phyloP scores from a whole-genome alignment of 2,888 invertebrate species.

The Drosophila niveifrons region DNA sequence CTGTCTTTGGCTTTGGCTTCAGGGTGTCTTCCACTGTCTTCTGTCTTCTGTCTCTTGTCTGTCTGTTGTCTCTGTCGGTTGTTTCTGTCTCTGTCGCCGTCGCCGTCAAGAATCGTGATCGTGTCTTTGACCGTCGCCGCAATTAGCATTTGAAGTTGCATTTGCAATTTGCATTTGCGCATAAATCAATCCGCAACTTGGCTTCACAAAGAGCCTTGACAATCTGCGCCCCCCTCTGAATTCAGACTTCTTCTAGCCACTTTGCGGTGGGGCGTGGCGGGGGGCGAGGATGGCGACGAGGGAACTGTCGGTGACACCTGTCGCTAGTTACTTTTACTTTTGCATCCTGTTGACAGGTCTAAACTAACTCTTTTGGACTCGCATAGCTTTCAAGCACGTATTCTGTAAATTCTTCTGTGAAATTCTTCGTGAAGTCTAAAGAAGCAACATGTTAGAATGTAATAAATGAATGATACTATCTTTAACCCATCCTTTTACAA shows the following conservation, averaged over 20 bases:
- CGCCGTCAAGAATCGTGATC: slow-evolving; percentile 41
- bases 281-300: neutral
- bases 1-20: slow-evolving; percentile 57
- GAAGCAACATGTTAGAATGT: no score
- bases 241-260: slow-evolving; percentile 14
- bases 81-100: neutral
- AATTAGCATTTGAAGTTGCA: slow-evolving; percentile 80
- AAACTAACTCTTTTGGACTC: neutral
- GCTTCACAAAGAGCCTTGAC: slow-evolving; percentile 47
- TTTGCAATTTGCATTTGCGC: slow-evolving; percentile 76
- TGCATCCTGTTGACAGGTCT: slow-evolving; percentile 33
- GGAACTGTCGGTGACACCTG: slow-evolving; percentile 42
- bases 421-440: no score
- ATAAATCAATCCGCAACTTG: slow-evolving; percentile 63
- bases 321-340: slow-evolving; percentile 49
- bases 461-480: no score
- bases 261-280: neutral
- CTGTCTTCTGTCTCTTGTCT: neutral
- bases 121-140: slow-evolving; percentile 77
- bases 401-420: neutral
- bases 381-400: neutral
- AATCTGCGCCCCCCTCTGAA: slow-evolving; percentile 13
- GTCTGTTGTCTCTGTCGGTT: neutral
- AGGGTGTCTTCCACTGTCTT: slow-evolving; percentile 34
- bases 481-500: no score